These are phyloP conservation scores for Notamacropus eugenii DNA, from an alignment of 2,797 vertebrate genomes.

Conservation along the genomic window DNA sequence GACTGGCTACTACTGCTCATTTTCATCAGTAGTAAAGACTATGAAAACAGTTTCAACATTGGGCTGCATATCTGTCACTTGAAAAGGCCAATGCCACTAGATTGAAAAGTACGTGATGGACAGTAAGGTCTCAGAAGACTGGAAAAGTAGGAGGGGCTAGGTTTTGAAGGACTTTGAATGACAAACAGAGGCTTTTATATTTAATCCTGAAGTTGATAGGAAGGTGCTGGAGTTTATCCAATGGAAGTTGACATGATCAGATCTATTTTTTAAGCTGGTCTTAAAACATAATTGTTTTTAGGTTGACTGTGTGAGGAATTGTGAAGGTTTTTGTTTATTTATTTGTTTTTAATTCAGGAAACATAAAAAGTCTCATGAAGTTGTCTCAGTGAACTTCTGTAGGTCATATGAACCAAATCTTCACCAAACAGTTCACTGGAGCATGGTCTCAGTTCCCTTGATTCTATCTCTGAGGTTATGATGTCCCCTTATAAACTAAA, in stretches of 20 bases:
- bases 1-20: background rate
- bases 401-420: background rate
- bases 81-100: background rate
- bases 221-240: background rate
- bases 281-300: slow-evolving; percentile 12
- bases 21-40: background rate
- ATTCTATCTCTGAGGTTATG: background rate
- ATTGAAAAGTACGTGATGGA: background rate
- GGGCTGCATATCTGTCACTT: background rate
- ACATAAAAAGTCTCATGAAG: background rate
- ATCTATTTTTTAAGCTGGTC: background rate
- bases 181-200: no score
- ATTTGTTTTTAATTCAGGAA: background rate
- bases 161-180: no score
- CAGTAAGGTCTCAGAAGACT: no score
- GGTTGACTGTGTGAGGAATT: background rate
- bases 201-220: no score
- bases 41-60: no score
- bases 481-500: background rate
- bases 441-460: background rate
- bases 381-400: background rate
- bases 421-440: background rate
- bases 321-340: background rate
- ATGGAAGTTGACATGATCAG: background rate
- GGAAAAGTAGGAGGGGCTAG: background rate